These are phyloP conservation scores for Palaemon carinicauda DNA, from an alignment of 1,140 invertebrate genomes.

Conservation along the genomic window DNA sequence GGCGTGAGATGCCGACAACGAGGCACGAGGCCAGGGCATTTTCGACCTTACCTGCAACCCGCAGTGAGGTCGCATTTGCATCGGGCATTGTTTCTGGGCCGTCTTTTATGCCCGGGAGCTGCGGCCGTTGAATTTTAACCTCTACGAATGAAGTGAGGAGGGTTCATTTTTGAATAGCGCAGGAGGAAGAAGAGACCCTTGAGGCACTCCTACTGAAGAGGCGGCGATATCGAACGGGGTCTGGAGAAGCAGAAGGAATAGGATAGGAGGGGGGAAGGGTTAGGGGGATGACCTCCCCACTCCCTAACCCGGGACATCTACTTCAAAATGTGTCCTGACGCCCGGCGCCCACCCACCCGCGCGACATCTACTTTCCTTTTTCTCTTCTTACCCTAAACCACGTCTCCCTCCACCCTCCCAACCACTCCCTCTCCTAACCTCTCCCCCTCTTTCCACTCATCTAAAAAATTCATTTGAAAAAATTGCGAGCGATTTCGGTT, in stretches of 20 bases:
- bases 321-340: neutral
- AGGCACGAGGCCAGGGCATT: conserved; percentile 3
- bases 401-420: neutral
- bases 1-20: neutral
- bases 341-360: neutral
- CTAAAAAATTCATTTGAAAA: neutral
- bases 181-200: conserved; percentile 35
- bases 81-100: neutral
- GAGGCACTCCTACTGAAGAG: conserved; percentile 43
- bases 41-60: conserved; percentile 38
- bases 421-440: neutral
- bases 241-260: neutral
- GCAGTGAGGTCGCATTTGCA: conserved; percentile 13
- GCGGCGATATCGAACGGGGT: conserved; percentile 30
- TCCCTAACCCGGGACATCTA: neutral
- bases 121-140: conserved; percentile 34
- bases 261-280: neutral
- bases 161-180: conserved; percentile 31
- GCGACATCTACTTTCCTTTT: neutral
- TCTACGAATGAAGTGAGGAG: neutral
- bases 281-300: neutral
- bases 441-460: neutral
- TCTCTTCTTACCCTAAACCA: neutral
- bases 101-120: neutral
- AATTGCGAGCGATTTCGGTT: too few relatives aligned